phyloP scores from a whole-genome alignment of 1,140 invertebrate genomes.

The Hyphantria cunea region DNA sequence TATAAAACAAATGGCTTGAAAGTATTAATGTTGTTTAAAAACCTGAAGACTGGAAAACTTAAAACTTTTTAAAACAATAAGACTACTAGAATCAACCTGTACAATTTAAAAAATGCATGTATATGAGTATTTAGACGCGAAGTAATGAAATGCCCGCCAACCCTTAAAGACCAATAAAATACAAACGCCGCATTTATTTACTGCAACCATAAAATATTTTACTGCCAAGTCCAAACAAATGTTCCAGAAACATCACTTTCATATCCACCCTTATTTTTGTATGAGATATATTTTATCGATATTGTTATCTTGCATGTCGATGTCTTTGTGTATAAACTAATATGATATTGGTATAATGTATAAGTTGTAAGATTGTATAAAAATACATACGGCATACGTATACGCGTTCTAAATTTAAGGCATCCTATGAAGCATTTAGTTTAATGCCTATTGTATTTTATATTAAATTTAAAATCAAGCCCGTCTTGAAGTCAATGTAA shows the following conservation, averaged over 20 bases:
- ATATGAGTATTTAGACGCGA: slow-evolving; percentile 5
- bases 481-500: too few species aligned
- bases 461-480: too few species aligned
- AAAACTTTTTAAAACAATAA: too few species aligned
- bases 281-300: slow-evolving; percentile 23
- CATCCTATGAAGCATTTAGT: too few species aligned
- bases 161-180: slow-evolving; percentile 21
- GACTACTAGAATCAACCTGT: neutral
- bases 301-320: slow-evolving; percentile 22
- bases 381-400: too few species aligned
- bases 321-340: neutral
- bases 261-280: slow-evolving; percentile 14
- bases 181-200: slow-evolving; percentile 16
- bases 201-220: slow-evolving; percentile 21
- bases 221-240: slow-evolving; percentile 20
- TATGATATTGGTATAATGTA: slow-evolving; percentile 16
- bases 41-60: too few species aligned
- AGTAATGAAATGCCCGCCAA: slow-evolving; percentile 16
- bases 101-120: neutral
- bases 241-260: slow-evolving; percentile 16
- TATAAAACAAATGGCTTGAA: too few species aligned
- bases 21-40: too few species aligned
- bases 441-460: too few species aligned
- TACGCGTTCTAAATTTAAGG: too few species aligned
- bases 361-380: slow-evolving; percentile 1